These are phyloP conservation scores for Agelaius tricolor DNA, from an alignment of 2,113 vertebrate species.

Conservation along the genomic window DNA sequence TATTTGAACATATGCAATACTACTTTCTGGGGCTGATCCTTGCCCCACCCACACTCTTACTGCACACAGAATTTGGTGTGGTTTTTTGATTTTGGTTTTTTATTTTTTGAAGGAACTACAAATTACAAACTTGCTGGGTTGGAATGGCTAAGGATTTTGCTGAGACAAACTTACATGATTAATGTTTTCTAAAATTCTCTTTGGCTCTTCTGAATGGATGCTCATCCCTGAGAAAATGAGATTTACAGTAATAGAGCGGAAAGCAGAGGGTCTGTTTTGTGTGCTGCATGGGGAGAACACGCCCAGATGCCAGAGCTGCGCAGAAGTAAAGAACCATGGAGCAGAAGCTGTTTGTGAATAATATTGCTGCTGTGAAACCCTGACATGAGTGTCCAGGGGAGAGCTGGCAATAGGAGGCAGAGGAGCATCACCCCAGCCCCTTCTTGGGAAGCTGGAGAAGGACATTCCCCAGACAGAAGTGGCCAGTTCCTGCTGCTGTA, in stretches of 20 bases:
- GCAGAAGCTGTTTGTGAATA: slow-evolving; percentile 7
- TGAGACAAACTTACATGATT: not conserved
- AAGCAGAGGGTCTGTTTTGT: not conserved
- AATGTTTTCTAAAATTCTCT: not conserved
- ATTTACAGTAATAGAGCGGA: not conserved
- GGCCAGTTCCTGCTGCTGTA: not conserved
- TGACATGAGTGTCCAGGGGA: not conserved
- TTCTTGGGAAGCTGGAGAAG: not conserved
- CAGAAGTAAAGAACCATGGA: not conserved
- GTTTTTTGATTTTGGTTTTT: not conserved
- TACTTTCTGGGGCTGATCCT: not conserved
- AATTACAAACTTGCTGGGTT: not conserved
- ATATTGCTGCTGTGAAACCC: not conserved
- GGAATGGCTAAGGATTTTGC: not conserved
- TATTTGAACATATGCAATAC: not conserved
- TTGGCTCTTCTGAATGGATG: not conserved
- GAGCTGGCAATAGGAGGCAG: not conserved
- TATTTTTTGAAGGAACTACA: not conserved
- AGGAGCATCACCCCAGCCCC: not conserved
- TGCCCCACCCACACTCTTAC: not conserved
- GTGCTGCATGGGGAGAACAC: not conserved
- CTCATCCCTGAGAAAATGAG: not conserved
- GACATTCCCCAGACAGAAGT: not conserved
- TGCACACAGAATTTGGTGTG: not conserved
- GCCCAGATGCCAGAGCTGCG: not conserved